Evolutionary conservation across 2,888 invertebrate genomes (phyloP).

Genomic region (Drosophila emarginata): DNA sequence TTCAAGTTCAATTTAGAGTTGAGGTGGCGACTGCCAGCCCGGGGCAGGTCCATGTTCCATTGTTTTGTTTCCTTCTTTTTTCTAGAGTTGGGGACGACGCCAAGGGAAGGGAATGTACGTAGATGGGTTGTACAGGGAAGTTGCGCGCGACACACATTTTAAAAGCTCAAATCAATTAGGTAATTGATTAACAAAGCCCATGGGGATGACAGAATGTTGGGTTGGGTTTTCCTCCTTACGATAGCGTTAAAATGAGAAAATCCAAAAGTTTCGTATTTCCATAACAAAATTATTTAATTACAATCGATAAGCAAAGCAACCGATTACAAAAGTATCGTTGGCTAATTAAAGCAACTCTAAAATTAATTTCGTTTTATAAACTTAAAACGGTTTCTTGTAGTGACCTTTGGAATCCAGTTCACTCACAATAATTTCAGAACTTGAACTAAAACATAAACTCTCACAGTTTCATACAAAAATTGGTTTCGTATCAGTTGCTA

Average conservation of each 20-base stretch:
- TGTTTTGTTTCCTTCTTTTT: slow-evolving; percentile 26
- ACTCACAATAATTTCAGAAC: no score
- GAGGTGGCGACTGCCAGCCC: slow-evolving; percentile 63
- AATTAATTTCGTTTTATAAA: no score
- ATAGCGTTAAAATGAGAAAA: not conserved
- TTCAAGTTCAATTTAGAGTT: slow-evolving; percentile 52
- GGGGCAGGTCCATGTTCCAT: slow-evolving; percentile 48
- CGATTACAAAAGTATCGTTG: not conserved
- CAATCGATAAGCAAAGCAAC: not conserved
- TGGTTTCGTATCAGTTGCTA: no score
- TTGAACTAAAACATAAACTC: no score
- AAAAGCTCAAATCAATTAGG: slow-evolving; percentile 77
- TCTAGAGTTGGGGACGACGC: slow-evolving; percentile 2
- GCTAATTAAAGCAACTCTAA: not conserved
- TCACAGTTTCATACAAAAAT: no score
- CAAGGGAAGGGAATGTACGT: not conserved
- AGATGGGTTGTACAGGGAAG: slow-evolving; percentile 29
- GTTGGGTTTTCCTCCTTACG: not conserved
- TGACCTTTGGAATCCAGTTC: no score
- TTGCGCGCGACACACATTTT: slow-evolving; percentile 56
- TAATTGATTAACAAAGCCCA: slow-evolving; percentile 74
- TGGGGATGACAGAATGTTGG: not conserved
- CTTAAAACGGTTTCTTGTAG: no score
- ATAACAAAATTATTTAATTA: not conserved
- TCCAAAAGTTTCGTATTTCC: not conserved